phyloP scores from a whole-genome alignment of 2,888 invertebrate species.

The Diadromus collaris region DNA sequence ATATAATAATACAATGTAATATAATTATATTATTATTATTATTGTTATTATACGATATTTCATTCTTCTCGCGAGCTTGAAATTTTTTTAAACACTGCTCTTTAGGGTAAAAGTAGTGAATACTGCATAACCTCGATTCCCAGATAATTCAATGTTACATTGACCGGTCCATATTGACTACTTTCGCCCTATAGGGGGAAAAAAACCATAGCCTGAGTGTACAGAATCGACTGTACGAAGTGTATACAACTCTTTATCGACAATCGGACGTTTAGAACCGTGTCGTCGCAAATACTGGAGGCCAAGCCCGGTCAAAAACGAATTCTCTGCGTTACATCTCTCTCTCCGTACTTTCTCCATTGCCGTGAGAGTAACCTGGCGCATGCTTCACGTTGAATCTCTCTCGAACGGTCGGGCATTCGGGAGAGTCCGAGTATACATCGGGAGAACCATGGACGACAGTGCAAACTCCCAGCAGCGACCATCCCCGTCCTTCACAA shows the following conservation, averaged over 20 bases:
- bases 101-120: too few relatives aligned
- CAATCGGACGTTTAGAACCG: not conserved
- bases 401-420: conserved; percentile 41
- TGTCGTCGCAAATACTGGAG: conserved; percentile 2
- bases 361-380: conserved; percentile 72
- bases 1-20: too few relatives aligned
- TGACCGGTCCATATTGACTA: too few relatives aligned
- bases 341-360: not conserved
- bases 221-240: not conserved
- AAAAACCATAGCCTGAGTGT: not conserved
- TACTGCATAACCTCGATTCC: too few relatives aligned
- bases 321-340: not conserved
- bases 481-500: conserved; percentile 33
- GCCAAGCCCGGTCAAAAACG: too few relatives aligned
- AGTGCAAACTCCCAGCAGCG: conserved; percentile 67
- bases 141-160: too few relatives aligned
- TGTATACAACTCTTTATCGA: not conserved
- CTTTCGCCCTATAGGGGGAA: not conserved
- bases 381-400: conserved; percentile 72
- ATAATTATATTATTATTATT: too few relatives aligned
- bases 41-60: not conserved
- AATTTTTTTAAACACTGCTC: too few relatives aligned
- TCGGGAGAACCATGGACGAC: conserved; percentile 51
- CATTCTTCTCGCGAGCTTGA: not conserved
- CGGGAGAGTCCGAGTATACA: conserved; percentile 30